Base-by-base conservation (phyloP, 1,140 invertebrate genomes). In the Acromyrmex charruanus region DNA sequence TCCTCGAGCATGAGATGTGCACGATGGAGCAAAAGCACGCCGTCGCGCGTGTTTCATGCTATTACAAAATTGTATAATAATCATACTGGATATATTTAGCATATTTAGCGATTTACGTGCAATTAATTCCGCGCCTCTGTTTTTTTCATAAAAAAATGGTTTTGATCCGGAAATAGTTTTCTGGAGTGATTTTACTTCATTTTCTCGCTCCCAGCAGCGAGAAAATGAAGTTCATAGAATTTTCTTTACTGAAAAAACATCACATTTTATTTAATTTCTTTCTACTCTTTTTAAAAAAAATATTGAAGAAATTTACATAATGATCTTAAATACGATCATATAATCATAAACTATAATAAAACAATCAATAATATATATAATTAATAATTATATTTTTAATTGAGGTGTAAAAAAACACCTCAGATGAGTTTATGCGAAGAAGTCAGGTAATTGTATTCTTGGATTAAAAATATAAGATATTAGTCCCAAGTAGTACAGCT, bases 1-100 rank as follows among this genome's bases (percentile, higher is more conserved):
- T 39, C 59, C 5, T 18, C 59, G 31, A 75, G 55, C 66, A 39
- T 35, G 28, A 21, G 58, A n/a, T 12, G 21, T 7, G 31, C 25
- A 58, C 18, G 58, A 44, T 44, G 39, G 9, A 75, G 79, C 84
- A 80, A 81, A 85, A 90, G 88, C 74, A 12, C 74, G 31, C 31
- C 31, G 31, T 35, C 31, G 31, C 31, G 25, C 25, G 25, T 63
- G 49, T 86, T 58, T 58, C n/a, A 21, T n/a, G 9, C 9, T n/a
- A 18, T 69, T 66, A 59, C 18, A 25, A 31, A 44, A 68, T 68
- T 10, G 6, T 49, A 6, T 25, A 66, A 21, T 35, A 49, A 79
- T 79, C 28, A 35, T 12, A 10, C 35, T 14, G 12, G 28, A 84
- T 3, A 16, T 31, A 35, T 35, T 63, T 6, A 5, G n/a, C 6